These are phyloP conservation scores for Bambusicola thoracicus DNA, from an alignment of 2,113 vertebrate genomes.

Conservation along the genomic window DNA sequence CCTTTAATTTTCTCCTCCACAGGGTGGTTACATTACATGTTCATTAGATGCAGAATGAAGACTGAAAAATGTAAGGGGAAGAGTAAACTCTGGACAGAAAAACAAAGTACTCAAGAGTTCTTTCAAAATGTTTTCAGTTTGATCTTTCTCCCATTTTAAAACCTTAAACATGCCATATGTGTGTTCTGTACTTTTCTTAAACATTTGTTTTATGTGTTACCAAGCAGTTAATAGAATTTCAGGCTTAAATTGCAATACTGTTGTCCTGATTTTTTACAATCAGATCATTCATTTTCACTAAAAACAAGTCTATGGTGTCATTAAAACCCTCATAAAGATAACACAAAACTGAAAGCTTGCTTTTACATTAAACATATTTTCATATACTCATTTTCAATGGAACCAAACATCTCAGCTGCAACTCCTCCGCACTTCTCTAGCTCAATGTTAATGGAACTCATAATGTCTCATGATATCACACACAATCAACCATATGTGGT, in stretches of 20 bases:
- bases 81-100: constrained; percentile 51
- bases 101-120: constrained; percentile 37
- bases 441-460: background rate
- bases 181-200: background rate
- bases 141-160: background rate
- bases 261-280: background rate
- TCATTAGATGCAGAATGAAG: constrained; percentile 31
- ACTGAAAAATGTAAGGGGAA: constrained; percentile 14
- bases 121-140: background rate
- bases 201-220: constrained; percentile 9
- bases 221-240: background rate
- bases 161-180: background rate
- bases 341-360: background rate
- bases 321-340: background rate
- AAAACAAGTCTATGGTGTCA: background rate
- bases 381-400: background rate
- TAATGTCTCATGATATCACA: background rate
- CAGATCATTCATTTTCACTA: background rate
- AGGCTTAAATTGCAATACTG: background rate
- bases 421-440: background rate
- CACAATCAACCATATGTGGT: background rate
- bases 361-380: background rate
- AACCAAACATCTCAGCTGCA: background rate
- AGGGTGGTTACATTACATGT: background rate
- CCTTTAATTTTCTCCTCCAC: constrained; percentile 57